These are phyloP conservation scores for Frankliniella fusca DNA, from an alignment of 2,888 invertebrate genomes.

Conservation along the genomic window DNA sequence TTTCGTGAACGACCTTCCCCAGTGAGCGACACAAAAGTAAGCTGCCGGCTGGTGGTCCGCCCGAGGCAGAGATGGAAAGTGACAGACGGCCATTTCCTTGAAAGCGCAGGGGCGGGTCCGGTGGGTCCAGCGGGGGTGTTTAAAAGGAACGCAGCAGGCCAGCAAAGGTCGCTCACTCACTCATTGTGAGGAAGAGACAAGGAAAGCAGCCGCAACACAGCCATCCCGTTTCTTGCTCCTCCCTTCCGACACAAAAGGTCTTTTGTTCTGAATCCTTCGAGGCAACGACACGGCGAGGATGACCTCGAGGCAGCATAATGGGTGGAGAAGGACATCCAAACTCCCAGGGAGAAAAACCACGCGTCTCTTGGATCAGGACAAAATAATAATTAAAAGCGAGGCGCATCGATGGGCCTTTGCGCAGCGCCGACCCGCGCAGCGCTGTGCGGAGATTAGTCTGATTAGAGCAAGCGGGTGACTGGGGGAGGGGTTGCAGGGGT, in stretches of 20 bases:
- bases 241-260: not conserved
- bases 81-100: not conserved
- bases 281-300: not conserved
- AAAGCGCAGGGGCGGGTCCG: not conserved
- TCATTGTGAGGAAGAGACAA: not conserved
- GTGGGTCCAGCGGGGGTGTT: not conserved
- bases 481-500: not conserved
- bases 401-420: not conserved
- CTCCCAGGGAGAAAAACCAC: too few relatives aligned
- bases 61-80: not conserved
- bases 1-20: too few relatives aligned
- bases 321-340: too few relatives aligned
- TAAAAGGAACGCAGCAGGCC: not conserved
- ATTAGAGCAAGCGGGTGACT: not conserved
- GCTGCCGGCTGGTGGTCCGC: too few relatives aligned
- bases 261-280: not conserved
- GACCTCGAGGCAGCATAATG: not conserved
- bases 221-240: not conserved
- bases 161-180: not conserved
- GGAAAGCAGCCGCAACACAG: not conserved
- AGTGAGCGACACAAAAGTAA: too few relatives aligned
- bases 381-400: not conserved
- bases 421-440: not conserved
- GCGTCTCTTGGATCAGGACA: too few relatives aligned
- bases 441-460: conserved; percentile 3